Evolutionary conservation across 2,797 vertebrate genomes (phyloP).

Genomic region (Acanthurus tractus): DNA sequence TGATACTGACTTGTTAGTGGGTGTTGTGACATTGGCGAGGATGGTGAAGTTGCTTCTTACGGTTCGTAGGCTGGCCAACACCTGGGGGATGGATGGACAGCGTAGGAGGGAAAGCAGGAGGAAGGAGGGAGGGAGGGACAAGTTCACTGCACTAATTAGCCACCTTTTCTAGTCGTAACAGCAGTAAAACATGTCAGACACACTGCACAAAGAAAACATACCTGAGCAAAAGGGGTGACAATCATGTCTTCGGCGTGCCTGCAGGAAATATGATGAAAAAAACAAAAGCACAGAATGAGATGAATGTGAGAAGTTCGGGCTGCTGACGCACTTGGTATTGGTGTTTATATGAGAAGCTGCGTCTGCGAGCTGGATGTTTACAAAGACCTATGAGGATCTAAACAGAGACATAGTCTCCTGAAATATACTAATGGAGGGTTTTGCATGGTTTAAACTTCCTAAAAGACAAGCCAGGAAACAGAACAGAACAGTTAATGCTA

Average conservation of each 20-base stretch:
- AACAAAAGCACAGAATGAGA: conserved; percentile 20
- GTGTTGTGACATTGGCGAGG: conserved; percentile 92
- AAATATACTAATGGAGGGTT: conserved; percentile 34
- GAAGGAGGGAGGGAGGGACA: conserved; percentile 20
- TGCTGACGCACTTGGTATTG: conserved; percentile 27
- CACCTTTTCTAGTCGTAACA: conserved; percentile 45
- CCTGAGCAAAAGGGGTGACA: conserved; percentile 97
- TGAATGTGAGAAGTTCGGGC: conserved; percentile 25
- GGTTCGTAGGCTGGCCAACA: conserved; percentile 95
- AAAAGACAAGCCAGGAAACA: conserved; percentile 45
- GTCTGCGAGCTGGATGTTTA: conserved; percentile 63
- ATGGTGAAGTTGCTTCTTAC: conserved; percentile 97
- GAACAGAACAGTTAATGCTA: conserved; percentile 38
- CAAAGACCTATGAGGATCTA: conserved; percentile 56
- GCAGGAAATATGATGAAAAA: conserved; percentile 37
- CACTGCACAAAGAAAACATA: conserved; percentile 62
- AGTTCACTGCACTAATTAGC: conserved; percentile 70
- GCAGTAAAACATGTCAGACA: conserved; percentile 48
- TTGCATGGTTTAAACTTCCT: conserved; percentile 28
- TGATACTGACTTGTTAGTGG: conserved; percentile 94
- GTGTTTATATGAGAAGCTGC: conserved; percentile 58
- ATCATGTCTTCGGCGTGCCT: conserved; percentile 96
- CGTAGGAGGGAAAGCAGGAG: conserved; percentile 53
- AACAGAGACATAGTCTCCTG: conserved; percentile 51
- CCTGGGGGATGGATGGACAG: conserved; percentile 84